Evolutionary conservation across 2,113 vertebrate genomes (phyloP), one percentile per base, ranked within the genome.

Genomic region (Ailuropoda melanoleuca): DNA sequence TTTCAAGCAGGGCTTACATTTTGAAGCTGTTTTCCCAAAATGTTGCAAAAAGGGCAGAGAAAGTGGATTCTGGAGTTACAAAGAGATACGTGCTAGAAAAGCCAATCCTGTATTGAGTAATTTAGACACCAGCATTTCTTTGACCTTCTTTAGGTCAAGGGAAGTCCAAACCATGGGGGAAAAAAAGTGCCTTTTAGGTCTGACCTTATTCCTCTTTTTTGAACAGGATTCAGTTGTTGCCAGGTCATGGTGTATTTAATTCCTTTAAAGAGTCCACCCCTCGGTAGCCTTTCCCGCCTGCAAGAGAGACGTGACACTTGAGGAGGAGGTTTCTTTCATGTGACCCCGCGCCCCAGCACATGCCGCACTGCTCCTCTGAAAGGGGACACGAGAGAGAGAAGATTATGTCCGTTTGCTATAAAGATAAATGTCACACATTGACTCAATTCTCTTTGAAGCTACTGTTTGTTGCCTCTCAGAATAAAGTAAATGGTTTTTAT

Each of bases 371-470:
- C 60, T 92, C 53, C 34, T 97, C 97, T 97, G 96, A 97, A 97
- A 96, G 81, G 91, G 58, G 92, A 96, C 96, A 72, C 0, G 46
- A 43, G 43, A 50, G 95, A 97, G 88, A 82, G 88, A 75, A 95
- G 97, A 97, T 96, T 84, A 88, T 97, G 94, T 97, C 88, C 23
- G 1, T 97, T 96, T 94, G 97, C 97, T 97, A 70, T 96, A 93
- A 97, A 98, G 97, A 98, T 97, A 98, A 98, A 98, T 98, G 98
- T 98, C 98, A 98, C 94, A 88, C 97, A 98, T 98, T 98, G 97
- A 98, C 95, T 98, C 90, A n/a, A 48, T 97, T 98, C 97, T 97
- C 95, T 98, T 98, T 98, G 98, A 98, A 98, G 97, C 88, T 88
- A 55, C 97, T 94, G 55, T 97, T 95, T 91, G 53, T 94, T 75